phyloP scores from a whole-genome alignment of 2,888 invertebrate genomes.

The Perdita meconis region DNA sequence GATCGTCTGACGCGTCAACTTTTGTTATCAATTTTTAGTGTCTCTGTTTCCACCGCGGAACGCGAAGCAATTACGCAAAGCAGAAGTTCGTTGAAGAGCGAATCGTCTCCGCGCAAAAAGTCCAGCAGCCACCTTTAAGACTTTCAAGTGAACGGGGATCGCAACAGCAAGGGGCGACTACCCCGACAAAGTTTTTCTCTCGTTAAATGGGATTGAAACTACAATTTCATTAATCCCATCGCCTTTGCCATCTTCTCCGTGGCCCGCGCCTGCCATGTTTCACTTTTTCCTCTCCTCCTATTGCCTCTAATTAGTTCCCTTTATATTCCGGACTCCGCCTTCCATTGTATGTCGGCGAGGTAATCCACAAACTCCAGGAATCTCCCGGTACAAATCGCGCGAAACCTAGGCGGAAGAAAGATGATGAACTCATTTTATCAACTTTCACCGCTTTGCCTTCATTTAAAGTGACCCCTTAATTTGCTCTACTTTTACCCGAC shows the following conservation, averaged over 20 bases:
- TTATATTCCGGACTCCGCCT: no score
- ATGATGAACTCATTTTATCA: no score
- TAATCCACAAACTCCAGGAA: no score
- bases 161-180: not conserved
- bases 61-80: conserved; percentile 25
- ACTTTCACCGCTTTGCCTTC: no score
- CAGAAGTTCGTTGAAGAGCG: not conserved
- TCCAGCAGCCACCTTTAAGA: not conserved
- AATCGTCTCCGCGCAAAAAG: not conserved
- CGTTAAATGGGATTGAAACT: conserved; percentile 15
- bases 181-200: no score
- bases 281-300: not conserved
- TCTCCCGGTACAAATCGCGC: no score
- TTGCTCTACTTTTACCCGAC: no score
- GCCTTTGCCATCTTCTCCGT: not conserved
- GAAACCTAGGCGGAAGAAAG: no score
- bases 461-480: no score
- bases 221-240: conserved; percentile 24
- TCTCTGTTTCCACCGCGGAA: not conserved
- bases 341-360: no score
- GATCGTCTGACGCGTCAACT: no score
- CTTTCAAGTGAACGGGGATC: not conserved
- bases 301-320: not conserved
- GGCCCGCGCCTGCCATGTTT: not conserved
- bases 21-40: not conserved